Percentiles rank a stretch among this genome's conserved stretches.
Conservation (phyloP, 1,140 invertebrate species). For the Linepithema humile region DNA sequence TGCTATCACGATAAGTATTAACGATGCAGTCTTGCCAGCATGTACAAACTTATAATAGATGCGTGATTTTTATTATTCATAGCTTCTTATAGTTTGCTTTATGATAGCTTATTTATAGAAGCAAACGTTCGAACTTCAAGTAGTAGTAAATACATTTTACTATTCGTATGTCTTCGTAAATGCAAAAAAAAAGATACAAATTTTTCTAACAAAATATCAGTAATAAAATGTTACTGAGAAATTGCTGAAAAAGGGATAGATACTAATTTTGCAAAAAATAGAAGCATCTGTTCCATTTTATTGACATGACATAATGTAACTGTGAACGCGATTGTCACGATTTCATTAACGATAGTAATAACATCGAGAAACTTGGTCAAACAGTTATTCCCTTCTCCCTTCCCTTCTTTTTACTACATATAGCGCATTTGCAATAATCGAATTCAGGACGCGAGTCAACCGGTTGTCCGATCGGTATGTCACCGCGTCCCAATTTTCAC, state of each 20-base stretch:
- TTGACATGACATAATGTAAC: not conserved
- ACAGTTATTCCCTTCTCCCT: not conserved
- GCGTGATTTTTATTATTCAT: not conserved
- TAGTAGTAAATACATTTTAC: not conserved
- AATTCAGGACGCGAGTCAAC: slow-evolving; percentile 56
- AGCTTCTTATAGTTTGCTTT: not conserved
- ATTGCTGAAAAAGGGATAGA: not conserved
- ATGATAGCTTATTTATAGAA: slow-evolving; percentile 5
- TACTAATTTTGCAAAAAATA: not conserved
- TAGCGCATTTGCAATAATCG: not conserved
- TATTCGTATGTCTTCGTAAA: not conserved
- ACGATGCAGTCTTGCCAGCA: not conserved
- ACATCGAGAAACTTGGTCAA: not conserved
- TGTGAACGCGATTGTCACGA: not conserved
- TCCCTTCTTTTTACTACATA: no score
- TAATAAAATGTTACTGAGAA: not conserved
- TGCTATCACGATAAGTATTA: not conserved
- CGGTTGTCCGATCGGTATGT: slow-evolving; percentile 49
- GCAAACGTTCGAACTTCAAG: not conserved
- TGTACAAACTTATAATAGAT: not conserved
- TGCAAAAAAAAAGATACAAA: not conserved
- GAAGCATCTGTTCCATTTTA: not conserved
- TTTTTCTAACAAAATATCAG: not conserved
- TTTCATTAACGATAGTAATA: not conserved
- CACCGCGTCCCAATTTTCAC: slow-evolving; percentile 64